Conservation (phyloP, 2,113 vertebrate species). For the Mobula birostris region DNA sequence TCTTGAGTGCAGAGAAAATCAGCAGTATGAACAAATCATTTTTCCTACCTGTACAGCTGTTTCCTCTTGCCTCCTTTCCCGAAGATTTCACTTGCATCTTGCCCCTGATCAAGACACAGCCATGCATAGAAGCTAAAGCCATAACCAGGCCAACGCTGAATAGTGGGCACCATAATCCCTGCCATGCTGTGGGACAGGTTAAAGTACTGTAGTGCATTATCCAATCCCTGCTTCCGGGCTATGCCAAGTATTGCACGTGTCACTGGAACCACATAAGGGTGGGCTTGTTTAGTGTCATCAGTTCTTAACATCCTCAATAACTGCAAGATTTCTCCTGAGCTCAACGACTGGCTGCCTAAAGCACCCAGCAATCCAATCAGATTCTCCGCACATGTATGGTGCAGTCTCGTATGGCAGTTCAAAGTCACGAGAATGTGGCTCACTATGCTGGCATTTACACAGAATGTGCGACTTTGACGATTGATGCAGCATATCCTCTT, state of each 20-base stretch:
- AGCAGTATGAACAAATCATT: slow-evolving; percentile 11
- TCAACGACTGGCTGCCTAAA: slow-evolving; percentile 83
- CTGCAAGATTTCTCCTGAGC: slow-evolving; percentile 71
- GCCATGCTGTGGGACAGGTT: slow-evolving; percentile 87
- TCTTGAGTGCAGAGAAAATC: neutral
- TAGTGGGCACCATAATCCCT: slow-evolving; percentile 78
- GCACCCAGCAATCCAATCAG: slow-evolving; percentile 78
- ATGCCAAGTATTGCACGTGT: slow-evolving; percentile 75
- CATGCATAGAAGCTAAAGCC: slow-evolving; percentile 88
- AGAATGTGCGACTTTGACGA: slow-evolving; percentile 80
- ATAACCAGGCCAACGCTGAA: slow-evolving; percentile 84
- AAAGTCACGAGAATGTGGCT: slow-evolving; percentile 69
- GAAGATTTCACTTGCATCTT: slow-evolving; percentile 49
- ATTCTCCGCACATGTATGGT: slow-evolving; percentile 76
- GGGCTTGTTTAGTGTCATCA: slow-evolving; percentile 56
- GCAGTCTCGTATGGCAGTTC: slow-evolving; percentile 58
- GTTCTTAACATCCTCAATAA: slow-evolving; percentile 73
- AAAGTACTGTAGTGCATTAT: slow-evolving; percentile 90
- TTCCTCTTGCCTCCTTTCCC: slow-evolving; percentile 85
- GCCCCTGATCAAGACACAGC: slow-evolving; percentile 91
- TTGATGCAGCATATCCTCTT: slow-evolving; percentile 86
- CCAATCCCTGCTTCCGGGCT: slow-evolving; percentile 83
- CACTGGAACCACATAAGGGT: slow-evolving; percentile 73
- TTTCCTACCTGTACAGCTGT: slow-evolving; percentile 83
- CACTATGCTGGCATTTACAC: slow-evolving; percentile 88